Conservation (phyloP, 2,113 vertebrate genomes). For the Lanius ludovicianus region DNA sequence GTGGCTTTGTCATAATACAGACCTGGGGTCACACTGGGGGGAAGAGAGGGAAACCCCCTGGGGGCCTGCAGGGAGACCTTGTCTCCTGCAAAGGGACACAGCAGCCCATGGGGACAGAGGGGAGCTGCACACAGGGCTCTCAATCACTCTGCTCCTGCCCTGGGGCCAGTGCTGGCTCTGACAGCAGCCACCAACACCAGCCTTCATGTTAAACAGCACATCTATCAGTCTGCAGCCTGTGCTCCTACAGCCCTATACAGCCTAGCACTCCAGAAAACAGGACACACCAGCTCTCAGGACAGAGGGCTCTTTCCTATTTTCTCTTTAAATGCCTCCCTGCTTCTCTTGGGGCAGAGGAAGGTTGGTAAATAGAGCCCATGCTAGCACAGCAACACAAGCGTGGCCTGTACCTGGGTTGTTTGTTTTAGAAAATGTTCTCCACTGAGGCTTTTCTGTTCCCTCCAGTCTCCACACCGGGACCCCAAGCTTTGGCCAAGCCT, state of each 20-base stretch:
- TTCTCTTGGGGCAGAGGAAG: not conserved
- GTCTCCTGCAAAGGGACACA: rapidly evolving
- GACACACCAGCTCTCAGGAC: not conserved
- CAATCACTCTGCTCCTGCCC: not conserved
- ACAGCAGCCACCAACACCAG: not conserved
- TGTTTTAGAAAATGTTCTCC: conserved; percentile 42
- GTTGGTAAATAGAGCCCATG: not conserved
- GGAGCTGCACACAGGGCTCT: not conserved
- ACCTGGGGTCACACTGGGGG: rapidly evolving
- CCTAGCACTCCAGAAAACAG: not conserved
- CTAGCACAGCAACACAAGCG: conserved; percentile 23
- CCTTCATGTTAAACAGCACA: not conserved
- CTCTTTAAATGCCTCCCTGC: not conserved
- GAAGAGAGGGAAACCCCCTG: not conserved
- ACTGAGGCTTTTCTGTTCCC: conserved; percentile 63
- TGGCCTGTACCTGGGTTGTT: conserved; percentile 45
- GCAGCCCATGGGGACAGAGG: not conserved
- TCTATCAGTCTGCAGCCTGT: not conserved
- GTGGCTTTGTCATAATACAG: not conserved
- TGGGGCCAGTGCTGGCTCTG: not conserved
- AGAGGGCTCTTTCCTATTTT: not conserved
- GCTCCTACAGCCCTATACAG: not conserved
- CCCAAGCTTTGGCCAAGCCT: conserved; percentile 55
- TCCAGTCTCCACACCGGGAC: not conserved
- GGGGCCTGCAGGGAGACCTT: not conserved